A percentile compares a stretch with the other conserved stretches of the same genome.
phyloP scores from a whole-genome alignment of 2,888 invertebrate species.

The Epinotia ramella region DNA sequence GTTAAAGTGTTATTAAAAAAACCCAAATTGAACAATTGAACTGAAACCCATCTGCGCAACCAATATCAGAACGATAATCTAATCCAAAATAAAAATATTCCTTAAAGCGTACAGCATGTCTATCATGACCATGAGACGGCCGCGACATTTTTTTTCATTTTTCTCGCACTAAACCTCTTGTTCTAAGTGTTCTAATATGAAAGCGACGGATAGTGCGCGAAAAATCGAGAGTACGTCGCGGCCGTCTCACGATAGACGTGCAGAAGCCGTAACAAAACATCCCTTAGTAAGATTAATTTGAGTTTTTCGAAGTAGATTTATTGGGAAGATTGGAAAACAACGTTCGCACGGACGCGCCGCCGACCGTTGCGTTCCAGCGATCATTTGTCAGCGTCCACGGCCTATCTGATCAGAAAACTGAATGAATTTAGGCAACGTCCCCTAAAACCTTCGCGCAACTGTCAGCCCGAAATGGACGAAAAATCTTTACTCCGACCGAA shows the following conservation, averaged over 20 bases:
- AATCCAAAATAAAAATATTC: no score
- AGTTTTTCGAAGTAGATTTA: slow-evolving; percentile 76
- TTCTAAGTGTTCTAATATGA: no score
- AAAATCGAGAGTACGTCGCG: no score
- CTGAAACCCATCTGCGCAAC: no score
- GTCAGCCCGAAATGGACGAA: slow-evolving; percentile 21
- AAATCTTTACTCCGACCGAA: slow-evolving; percentile 28
- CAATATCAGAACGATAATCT: no score
- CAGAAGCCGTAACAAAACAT: slow-evolving; percentile 59
- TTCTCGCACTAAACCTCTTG: no score
- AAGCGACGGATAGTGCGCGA: no score
- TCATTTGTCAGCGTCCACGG: slow-evolving; percentile 75
- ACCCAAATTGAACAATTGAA: no score
- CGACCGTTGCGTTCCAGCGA: slow-evolving; percentile 63
- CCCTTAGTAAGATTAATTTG: slow-evolving; percentile 72
- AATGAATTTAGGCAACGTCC: slow-evolving; percentile 53
- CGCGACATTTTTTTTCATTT: no score
- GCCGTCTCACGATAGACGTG: slow-evolving; percentile 46
- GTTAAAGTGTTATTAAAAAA: no score
- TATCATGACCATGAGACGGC: no score
- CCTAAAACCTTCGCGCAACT: slow-evolving; percentile 11
- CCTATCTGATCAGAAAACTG: slow-evolving; percentile 70
- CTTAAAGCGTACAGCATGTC: no score
- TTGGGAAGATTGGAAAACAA: slow-evolving; percentile 65
- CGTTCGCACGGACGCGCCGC: slow-evolving; percentile 62